Conservation (phyloP, 2,113 vertebrate species). For the Tricholaema leucomelas region DNA sequence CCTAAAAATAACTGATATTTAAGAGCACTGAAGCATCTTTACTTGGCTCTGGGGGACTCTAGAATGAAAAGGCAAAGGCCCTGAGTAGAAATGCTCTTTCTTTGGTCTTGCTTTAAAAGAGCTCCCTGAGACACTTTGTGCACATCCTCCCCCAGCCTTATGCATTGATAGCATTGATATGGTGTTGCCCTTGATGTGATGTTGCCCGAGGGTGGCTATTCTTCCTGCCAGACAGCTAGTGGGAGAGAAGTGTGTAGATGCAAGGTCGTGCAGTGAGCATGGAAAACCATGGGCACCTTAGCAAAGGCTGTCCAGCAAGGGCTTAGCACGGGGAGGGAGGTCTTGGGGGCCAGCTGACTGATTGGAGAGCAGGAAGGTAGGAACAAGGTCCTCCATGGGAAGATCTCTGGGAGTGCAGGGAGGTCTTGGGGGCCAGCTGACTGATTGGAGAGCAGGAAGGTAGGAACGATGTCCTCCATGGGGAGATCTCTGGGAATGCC, state of each 20-base stretch:
- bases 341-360: background rate
- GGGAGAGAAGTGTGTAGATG: background rate
- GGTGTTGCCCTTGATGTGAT: background rate
- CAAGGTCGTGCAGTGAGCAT: background rate
- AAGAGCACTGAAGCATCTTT: background rate
- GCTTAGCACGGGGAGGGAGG: background rate
- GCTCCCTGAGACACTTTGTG: rapidly evolving
- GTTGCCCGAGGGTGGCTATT: background rate
- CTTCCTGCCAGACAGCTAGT: background rate
- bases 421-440: background rate
- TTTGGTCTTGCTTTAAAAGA: background rate
- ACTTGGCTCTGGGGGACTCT: background rate
- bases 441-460: background rate
- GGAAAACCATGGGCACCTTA: background rate
- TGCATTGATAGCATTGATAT: rapidly evolving
- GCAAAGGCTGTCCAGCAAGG: background rate
- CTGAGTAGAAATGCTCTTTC: background rate
- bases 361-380: background rate
- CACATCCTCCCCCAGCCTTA: background rate
- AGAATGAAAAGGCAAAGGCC: background rate
- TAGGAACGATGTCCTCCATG: too few species aligned
- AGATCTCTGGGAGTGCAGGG: too few species aligned
- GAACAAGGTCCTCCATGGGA: background rate
- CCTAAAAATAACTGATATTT: background rate
- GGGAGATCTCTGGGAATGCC: background rate